Conservation (phyloP, 2,888 invertebrate genomes). For the Penaeus monodon region DNA sequence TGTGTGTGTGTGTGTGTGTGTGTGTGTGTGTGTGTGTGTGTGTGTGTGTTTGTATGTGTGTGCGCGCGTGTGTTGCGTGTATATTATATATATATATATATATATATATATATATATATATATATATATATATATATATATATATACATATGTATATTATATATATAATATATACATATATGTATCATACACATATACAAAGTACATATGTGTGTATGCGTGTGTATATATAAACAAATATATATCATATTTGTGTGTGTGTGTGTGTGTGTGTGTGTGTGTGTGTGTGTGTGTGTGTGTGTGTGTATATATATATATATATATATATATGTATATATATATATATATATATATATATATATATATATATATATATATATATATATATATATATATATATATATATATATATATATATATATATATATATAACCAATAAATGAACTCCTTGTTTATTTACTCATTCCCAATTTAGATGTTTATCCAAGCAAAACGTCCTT, state of each 20-base stretch:
- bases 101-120: conserved; percentile 4
- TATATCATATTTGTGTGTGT: too few species aligned
- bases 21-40: conserved; percentile 14
- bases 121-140: background rate
- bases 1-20: conserved; percentile 23
- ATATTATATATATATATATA: too few species aligned
- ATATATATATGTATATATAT: background rate
- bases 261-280: too few species aligned
- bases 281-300: too few species aligned
- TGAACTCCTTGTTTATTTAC: background rate
- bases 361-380: background rate
- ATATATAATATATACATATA: too few species aligned
- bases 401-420: conserved; percentile 14
- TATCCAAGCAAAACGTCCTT: too few species aligned
- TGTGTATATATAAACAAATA: too few species aligned
- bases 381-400: background rate
- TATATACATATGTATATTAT: too few species aligned
- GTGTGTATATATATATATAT: background rate
- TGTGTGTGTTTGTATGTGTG: conserved; percentile 21
- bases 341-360: background rate
- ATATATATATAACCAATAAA: background rate
- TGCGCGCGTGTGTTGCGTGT: background rate
- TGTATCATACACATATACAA: too few species aligned
- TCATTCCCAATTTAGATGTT: too few species aligned
- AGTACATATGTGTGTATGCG: too few species aligned